Base-by-base conservation (phyloP, 2,797 vertebrate genomes). In the Gymnopithys bicolor region DNA sequence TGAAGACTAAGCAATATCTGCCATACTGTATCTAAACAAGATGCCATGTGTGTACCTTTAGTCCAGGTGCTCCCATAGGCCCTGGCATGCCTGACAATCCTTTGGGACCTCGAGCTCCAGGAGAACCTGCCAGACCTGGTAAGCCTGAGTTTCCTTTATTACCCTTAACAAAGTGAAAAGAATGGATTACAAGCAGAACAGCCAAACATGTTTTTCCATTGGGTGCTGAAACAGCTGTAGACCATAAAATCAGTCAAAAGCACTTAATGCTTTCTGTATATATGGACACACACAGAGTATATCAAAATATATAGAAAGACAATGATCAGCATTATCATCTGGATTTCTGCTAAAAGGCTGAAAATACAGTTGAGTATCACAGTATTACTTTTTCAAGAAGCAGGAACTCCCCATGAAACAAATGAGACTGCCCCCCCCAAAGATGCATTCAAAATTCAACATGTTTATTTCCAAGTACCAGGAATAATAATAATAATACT, bases 11-110 rank as follows among this genome's bases (percentile, higher is more conserved):
- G 14, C 16, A 70, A 18, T 16, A 78, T 52, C 56, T 83, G 24
- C 33, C 81, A 68, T 19, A 33, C 9, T n/a, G 35, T 33, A 64
- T 13, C 46, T 48, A n/a, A 84, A 68, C 11, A 86, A 77, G 60
- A 69, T 23, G 4, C 24, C 14, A 30, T 10, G 7, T 27, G 9
- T 63, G 32, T 97, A 99, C 99, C 99, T 99, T 99, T 70, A 97
- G 97, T 89, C 99, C 99, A 7, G 96, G 96, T 14, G 95, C 95
- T 87, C 99, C 99, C 64, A 82, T 97, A 86, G 98, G 98, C 96
- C 99, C 99, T 89, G 97, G 95, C n/a, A 88, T 93, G 89, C 99
- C 99, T 91, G 98, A 97, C 82, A 98, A 96, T 70, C 99, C 99
- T 39, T 97, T 94, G 68, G 97, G 97, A 94, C 99, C 99, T 73